Evolutionary conservation across 2,113 vertebrate genomes (phyloP).

Genomic region (Phyllostomus discolor): DNA sequence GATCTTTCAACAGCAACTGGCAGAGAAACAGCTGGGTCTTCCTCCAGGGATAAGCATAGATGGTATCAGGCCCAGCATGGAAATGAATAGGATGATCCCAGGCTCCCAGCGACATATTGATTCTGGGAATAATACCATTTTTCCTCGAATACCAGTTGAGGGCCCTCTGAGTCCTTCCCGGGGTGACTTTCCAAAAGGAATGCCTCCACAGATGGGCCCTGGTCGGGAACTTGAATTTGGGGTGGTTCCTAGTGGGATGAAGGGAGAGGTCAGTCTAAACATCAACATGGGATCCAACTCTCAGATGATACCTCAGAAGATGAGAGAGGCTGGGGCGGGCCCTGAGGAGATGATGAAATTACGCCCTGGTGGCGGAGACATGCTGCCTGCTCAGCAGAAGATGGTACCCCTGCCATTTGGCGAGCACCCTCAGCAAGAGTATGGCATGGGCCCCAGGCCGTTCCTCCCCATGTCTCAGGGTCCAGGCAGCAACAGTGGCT

Average conservation of each 20-base stretch:
- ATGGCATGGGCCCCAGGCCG: constrained; percentile 91
- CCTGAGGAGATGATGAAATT: constrained; percentile 96
- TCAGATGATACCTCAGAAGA: constrained; percentile 92
- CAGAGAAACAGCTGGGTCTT: constrained; percentile 92
- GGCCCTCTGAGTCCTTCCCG: constrained; percentile 96
- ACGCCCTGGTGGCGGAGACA: constrained; percentile 86
- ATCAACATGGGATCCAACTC: constrained; percentile 89
- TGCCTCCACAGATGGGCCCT: constrained; percentile 82
- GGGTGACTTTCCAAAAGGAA: constrained; percentile 90
- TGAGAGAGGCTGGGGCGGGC: constrained; percentile 86
- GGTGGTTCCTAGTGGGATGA: constrained; percentile 91
- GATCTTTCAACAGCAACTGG: constrained; percentile 95
- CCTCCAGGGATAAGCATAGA: constrained; percentile 93
- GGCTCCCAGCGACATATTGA: constrained; percentile 92
- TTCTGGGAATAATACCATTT: constrained; percentile 89
- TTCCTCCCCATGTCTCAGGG: constrained; percentile 91
- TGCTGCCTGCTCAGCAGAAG: constrained; percentile 92
- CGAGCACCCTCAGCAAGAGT: constrained; percentile 92
- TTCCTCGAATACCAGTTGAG: constrained; percentile 94
- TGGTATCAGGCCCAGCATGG: constrained; percentile 83
- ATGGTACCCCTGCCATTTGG: constrained; percentile 93
- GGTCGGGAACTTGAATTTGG: constrained; percentile 91
- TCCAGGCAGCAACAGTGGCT: constrained; percentile 85
- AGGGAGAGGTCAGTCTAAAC: constrained; percentile 84
- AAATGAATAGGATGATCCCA: constrained; percentile 94